phyloP scores from a whole-genome alignment of 53 echinoderm and acorn worm genomes.

The Temnopleurus reevesii region DNA sequence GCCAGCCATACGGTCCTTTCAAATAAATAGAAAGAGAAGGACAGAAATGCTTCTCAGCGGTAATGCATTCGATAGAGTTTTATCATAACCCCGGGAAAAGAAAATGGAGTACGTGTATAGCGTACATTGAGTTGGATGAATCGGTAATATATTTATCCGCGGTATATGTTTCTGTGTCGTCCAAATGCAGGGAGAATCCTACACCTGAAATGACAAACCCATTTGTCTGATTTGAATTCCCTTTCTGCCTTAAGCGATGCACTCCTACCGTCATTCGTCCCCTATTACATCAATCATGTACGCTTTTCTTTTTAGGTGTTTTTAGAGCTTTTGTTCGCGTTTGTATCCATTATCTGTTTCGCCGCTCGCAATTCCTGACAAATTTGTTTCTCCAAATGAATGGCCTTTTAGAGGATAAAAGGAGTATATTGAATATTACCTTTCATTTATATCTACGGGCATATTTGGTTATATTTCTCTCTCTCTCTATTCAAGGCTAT shows the following conservation, averaged over 20 bases:
- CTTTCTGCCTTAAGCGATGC: not conserved
- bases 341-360: not conserved
- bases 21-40: too few species aligned
- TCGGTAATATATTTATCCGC: not conserved
- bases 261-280: not conserved
- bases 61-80: not conserved
- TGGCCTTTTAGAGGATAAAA: too few species aligned
- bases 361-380: too few species aligned
- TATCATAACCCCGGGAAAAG: not conserved
- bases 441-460: too few species aligned
- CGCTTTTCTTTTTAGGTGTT: not conserved
- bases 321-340: not conserved
- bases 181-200: not conserved
- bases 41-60: not conserved
- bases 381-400: too few species aligned
- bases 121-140: not conserved
- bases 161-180: not conserved
- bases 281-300: slow-evolving; percentile 22
- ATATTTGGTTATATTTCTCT: too few species aligned
- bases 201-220: not conserved
- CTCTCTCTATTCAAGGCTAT: too few species aligned
- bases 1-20: not conserved
- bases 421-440: too few species aligned
- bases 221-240: not conserved
- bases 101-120: not conserved